Percentiles rank a stretch among this genome's conserved stretches.
phyloP scores from a whole-genome alignment of 2,113 vertebrate species.

The Ranitomeya variabilis region DNA sequence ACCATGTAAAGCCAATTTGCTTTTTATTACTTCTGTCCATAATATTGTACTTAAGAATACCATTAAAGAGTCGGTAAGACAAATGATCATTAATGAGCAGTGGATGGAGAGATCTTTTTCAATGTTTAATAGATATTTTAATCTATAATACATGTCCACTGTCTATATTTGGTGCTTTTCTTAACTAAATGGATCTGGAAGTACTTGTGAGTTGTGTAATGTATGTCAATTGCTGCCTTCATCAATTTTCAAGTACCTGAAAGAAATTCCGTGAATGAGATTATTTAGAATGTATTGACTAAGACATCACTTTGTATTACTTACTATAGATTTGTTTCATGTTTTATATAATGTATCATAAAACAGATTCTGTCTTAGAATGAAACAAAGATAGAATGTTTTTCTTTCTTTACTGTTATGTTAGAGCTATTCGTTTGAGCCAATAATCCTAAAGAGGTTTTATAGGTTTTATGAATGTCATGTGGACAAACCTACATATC shows the following conservation, averaged over 20 bases:
- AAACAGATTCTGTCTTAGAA: neutral
- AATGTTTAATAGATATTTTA: neutral
- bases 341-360: neutral
- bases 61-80: neutral
- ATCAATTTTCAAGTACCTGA: neutral
- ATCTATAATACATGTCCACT: slow-evolving; percentile 14
- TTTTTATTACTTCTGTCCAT: neutral
- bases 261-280: neutral
- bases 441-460: neutral
- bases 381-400: neutral
- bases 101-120: neutral
- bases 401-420: neutral
- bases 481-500: too few species aligned
- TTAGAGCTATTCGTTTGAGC: neutral
- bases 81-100: neutral
- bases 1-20: neutral
- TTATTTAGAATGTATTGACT: neutral
- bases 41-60: neutral
- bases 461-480: too few species aligned
- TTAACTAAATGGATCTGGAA: neutral
- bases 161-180: neutral
- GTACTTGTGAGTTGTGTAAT: neutral
- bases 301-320: neutral
- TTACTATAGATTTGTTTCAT: neutral
- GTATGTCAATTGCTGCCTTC: neutral